These are phyloP conservation scores for Copidosoma floridanum DNA, from an alignment of 1,140 invertebrate genomes.

Conservation along the genomic window DNA sequence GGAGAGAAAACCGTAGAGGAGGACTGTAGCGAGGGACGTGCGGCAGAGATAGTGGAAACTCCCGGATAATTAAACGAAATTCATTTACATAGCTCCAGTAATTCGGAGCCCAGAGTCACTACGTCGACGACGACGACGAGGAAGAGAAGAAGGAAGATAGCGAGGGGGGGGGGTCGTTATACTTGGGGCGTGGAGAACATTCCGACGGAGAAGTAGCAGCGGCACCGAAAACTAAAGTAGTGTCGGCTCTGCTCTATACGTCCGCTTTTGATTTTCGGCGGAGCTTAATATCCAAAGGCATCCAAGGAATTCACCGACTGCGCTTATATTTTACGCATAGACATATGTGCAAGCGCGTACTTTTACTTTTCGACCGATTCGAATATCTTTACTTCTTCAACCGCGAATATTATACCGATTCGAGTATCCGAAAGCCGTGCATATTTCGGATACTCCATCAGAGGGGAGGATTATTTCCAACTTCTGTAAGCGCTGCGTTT, in stretches of 20 bases:
- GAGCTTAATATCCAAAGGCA: slow-evolving; percentile 2
- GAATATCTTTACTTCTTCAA: too few relatives aligned
- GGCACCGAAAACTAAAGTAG: slow-evolving; percentile 22
- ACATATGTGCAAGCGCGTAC: too few relatives aligned
- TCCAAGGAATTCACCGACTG: slow-evolving; percentile 14
- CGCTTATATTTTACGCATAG: too few relatives aligned
- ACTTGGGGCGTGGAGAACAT: slow-evolving; percentile 2
- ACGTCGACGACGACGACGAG: slow-evolving; percentile 6
- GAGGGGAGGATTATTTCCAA: too few relatives aligned
- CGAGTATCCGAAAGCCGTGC: too few relatives aligned
- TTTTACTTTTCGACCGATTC: too few relatives aligned
- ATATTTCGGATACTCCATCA: too few relatives aligned
- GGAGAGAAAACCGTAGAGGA: not conserved
- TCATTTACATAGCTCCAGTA: slow-evolving; percentile 56
- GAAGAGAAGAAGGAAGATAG: not conserved
- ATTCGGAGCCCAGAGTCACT: slow-evolving; percentile 38
- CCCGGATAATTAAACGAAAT: slow-evolving; percentile 55
- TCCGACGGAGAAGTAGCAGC: slow-evolving; percentile 8
- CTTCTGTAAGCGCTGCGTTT: too few relatives aligned
- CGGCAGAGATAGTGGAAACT: slow-evolving; percentile 22
- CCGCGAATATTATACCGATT: too few relatives aligned
- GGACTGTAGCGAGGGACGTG: not conserved
- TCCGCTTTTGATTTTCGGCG: slow-evolving; percentile 24
- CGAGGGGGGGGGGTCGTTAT: slow-evolving; percentile 8
- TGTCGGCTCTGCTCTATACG: not conserved